These are phyloP conservation scores for Caracal caracal DNA, from an alignment of 2,113 vertebrate genomes.

Conservation along the genomic window DNA sequence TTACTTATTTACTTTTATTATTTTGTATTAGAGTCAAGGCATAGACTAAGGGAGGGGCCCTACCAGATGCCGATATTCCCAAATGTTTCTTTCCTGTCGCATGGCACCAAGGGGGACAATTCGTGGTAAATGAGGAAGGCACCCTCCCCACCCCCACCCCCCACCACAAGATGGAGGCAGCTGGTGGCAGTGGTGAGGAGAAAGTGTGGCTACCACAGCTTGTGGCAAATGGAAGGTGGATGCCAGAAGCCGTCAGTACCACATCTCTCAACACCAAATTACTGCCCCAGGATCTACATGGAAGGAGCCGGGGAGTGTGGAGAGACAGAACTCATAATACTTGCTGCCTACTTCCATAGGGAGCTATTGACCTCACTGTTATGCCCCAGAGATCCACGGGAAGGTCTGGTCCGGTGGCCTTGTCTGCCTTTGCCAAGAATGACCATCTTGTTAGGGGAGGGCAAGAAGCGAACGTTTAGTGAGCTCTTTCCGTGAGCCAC, in stretches of 20 bases:
- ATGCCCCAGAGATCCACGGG: background rate
- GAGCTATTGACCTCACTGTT: slow-evolving; percentile 46
- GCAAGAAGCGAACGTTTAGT: background rate
- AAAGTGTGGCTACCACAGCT: background rate
- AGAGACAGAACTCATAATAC: slow-evolving; percentile 53
- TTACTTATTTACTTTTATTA: background rate
- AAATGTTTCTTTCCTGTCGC: background rate
- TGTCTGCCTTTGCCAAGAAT: background rate
- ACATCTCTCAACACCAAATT: slow-evolving; percentile 59
- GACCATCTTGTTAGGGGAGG: background rate
- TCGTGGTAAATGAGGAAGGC: background rate
- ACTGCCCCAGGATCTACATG: background rate
- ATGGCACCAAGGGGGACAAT: background rate
- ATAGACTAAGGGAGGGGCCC: background rate
- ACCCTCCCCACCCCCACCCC: background rate
- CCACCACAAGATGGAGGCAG: background rate
- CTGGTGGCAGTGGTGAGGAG: background rate
- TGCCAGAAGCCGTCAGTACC: background rate
- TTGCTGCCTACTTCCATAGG: background rate
- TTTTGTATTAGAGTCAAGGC: background rate
- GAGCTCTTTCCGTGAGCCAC: background rate
- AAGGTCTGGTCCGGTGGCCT: background rate
- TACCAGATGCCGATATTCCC: background rate
- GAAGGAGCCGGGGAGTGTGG: slow-evolving; percentile 42
- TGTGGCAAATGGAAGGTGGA: slow-evolving; percentile 1